These are phyloP conservation scores for Gymnoscelis rufifasciata DNA, from an alignment of 2,888 invertebrate species.

Conservation along the genomic window DNA sequence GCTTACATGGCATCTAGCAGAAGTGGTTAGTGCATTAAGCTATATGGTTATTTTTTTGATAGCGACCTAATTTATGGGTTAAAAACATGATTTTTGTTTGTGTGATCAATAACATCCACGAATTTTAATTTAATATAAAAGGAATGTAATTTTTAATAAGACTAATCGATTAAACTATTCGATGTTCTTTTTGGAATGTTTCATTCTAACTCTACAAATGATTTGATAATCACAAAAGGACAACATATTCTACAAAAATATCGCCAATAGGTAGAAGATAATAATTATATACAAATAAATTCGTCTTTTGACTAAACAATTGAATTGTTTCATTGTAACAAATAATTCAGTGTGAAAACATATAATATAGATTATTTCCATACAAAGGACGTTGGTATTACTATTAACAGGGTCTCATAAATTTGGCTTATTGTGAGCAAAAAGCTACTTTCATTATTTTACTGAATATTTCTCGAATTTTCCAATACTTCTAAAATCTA, in stretches of 20 bases:
- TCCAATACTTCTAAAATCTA: neutral
- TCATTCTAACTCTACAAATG: neutral
- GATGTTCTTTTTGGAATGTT: slow-evolving; percentile 18
- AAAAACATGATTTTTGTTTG: too few species aligned
- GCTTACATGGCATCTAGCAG: too few species aligned
- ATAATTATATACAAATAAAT: slow-evolving; percentile 25
- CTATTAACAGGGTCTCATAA: neutral
- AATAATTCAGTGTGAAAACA: too few species aligned
- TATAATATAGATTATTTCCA: too few species aligned
- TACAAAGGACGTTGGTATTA: too few species aligned
- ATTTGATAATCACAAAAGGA: slow-evolving; percentile 3
- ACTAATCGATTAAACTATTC: neutral
- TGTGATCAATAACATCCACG: too few species aligned
- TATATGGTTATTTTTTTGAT: too few species aligned
- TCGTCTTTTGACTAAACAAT: slow-evolving; percentile 26
- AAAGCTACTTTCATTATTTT: neutral
- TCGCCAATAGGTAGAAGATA: slow-evolving; percentile 6
- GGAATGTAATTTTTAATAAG: slow-evolving; percentile 13
- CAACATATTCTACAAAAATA: slow-evolving; percentile 8
- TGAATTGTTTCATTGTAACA: neutral
- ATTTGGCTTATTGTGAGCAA: slow-evolving; percentile 4
- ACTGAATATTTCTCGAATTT: neutral
- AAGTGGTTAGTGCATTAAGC: too few species aligned
- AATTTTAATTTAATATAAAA: slow-evolving; percentile 1
- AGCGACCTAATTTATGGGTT: too few species aligned